A percentile compares a stretch with the other conserved stretches of the same genome.
Conservation (phyloP, 2,797 vertebrate genomes). For the Hoplostethus atlanticus region DNA sequence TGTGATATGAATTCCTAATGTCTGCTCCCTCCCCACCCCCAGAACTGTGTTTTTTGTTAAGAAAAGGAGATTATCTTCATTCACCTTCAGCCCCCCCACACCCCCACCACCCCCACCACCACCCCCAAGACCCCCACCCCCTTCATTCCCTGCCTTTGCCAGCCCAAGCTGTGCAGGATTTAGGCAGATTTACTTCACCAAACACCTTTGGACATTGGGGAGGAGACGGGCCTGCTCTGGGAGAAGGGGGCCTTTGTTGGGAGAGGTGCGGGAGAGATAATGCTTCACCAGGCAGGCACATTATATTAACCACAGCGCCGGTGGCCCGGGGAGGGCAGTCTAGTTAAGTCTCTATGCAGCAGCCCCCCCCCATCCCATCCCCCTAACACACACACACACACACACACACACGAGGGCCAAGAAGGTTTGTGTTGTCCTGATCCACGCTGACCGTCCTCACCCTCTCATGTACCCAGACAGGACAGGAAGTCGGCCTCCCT, state of each 20-base stretch:
- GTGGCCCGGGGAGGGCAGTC: conserved; percentile 77
- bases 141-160: conserved; percentile 28
- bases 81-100: conserved; percentile 84
- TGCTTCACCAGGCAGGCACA: conserved; percentile 88
- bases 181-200: conserved; percentile 95
- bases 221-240: conserved; percentile 84
- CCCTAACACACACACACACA: conserved; percentile 54
- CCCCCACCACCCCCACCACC: conserved; percentile 71
- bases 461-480: too few species aligned
- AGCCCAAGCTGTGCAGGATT: conserved; percentile 89
- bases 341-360: conserved; percentile 85
- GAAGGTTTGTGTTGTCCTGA: not conserved
- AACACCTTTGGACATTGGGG: conserved; percentile 91
- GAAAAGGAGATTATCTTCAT: conserved; percentile 92
- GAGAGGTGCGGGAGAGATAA: conserved; percentile 86
- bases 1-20: conserved; percentile 94
- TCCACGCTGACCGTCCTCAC: too few species aligned
- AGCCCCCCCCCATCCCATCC: conserved; percentile 55
- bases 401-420: conserved; percentile 37
- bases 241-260: conserved; percentile 92
- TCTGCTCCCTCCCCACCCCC: conserved; percentile 63
- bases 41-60: conserved; percentile 85
- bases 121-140: too few species aligned
- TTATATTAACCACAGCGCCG: conserved; percentile 89
- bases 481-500: too few species aligned